Conservation (phyloP, 2,888 invertebrate species). For the Hemistola chrysoprasaria region DNA sequence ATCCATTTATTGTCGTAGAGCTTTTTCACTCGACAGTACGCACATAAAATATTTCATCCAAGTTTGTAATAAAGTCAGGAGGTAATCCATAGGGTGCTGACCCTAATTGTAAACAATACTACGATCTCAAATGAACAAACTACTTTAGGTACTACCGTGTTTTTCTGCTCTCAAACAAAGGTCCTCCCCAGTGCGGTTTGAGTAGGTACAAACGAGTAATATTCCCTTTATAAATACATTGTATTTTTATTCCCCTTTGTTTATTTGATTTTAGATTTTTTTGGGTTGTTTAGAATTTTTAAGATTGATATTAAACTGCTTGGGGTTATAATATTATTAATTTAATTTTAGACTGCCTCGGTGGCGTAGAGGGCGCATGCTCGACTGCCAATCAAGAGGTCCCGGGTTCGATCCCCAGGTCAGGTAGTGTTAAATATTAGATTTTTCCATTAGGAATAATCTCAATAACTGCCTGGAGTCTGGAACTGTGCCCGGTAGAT, state of each 20-base stretch:
- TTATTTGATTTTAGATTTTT: neutral
- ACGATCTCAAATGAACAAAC: slow-evolving; percentile 57
- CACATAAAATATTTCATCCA: slow-evolving; percentile 35
- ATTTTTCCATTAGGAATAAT: too few species aligned
- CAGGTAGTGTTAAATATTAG: too few species aligned
- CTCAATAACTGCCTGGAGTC: too few species aligned
- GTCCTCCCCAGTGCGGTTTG: slow-evolving; percentile 33
- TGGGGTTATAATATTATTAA: too few species aligned
- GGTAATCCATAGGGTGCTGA: slow-evolving; percentile 44
- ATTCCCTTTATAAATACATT: slow-evolving; percentile 10
- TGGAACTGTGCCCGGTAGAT: too few species aligned
- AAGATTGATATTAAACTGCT: too few species aligned
- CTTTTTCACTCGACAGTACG: slow-evolving; percentile 4
- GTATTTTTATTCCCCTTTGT: slow-evolving; percentile 2
- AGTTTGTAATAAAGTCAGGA: slow-evolving; percentile 40
- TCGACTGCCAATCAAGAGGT: too few species aligned
- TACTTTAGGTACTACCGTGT: slow-evolving; percentile 42
- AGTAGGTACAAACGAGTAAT: slow-evolving; percentile 23
- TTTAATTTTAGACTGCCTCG: too few species aligned
- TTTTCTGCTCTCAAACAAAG: slow-evolving; percentile 35
- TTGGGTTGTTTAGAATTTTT: neutral
- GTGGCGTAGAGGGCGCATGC: too few species aligned
- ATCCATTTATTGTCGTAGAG: too few species aligned
- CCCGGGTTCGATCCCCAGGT: too few species aligned
- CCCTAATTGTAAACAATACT: slow-evolving; percentile 64